Conservation (phyloP, 1,140 invertebrate genomes). For the Gonatopus flavifemur region DNA sequence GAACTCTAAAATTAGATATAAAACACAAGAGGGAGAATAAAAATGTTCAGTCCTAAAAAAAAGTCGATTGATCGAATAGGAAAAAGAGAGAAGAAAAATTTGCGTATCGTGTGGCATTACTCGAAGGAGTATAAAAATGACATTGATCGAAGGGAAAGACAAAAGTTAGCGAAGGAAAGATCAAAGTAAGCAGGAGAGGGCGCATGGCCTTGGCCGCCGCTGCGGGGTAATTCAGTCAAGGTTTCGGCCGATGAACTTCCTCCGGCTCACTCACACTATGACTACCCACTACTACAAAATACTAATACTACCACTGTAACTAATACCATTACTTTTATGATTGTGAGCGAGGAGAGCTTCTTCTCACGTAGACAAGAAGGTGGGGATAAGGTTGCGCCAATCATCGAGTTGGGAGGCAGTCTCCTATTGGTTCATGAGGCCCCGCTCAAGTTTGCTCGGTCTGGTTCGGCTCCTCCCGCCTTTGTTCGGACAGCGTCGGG, state of each 20-base stretch:
- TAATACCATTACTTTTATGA: too few species aligned
- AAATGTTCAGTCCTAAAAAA: too few species aligned
- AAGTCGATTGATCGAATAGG: too few species aligned
- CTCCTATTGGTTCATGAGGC: not conserved
- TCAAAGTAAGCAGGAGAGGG: conserved; percentile 35
- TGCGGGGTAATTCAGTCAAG: conserved; percentile 72
- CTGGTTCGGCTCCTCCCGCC: too few species aligned
- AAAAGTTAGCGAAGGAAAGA: conserved; percentile 13
- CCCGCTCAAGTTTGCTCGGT: too few species aligned
- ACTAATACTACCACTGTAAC: too few species aligned
- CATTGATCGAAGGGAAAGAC: conserved; percentile 8
- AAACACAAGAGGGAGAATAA: too few species aligned
- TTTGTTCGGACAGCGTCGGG: too few species aligned
- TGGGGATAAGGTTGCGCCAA: conserved; percentile 41
- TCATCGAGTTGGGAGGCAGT: conserved; percentile 27
- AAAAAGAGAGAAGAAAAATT: too few species aligned
- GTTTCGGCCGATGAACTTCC: conserved; percentile 68
- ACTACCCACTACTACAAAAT: not conserved
- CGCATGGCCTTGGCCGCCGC: conserved; percentile 64
- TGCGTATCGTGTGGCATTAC: too few species aligned
- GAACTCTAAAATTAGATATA: too few species aligned
- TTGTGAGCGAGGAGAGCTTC: conserved; percentile 34
- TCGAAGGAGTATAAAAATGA: too few species aligned
- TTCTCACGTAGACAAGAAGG: not conserved
- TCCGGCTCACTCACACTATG: conserved; percentile 19